phyloP scores from a whole-genome alignment of 2,888 invertebrate genomes.

The Chrysodeixis includens region DNA sequence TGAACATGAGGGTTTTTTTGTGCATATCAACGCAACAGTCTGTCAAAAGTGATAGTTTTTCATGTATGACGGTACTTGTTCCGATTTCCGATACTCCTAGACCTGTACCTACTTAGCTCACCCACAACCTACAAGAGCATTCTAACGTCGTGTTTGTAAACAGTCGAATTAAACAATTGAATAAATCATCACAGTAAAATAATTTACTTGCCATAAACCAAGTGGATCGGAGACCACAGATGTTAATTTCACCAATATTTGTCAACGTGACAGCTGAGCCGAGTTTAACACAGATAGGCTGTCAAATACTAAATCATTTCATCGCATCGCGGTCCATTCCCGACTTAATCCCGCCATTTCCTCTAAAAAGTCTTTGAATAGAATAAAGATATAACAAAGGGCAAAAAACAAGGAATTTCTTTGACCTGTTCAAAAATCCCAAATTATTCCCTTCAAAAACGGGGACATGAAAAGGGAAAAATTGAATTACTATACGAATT shows the following conservation, averaged over 20 bases:
- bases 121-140: too few relatives aligned
- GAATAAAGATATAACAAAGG: slow-evolving; percentile 40
- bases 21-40: too few relatives aligned
- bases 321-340: slow-evolving; percentile 15
- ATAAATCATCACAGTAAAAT: slow-evolving; percentile 3
- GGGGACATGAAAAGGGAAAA: slow-evolving; percentile 73
- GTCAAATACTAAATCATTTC: slow-evolving; percentile 35
- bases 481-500: slow-evolving; percentile 80
- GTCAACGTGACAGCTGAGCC: slow-evolving; percentile 35
- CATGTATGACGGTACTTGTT: too few relatives aligned
- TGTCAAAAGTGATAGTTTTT: too few relatives aligned
- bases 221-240: slow-evolving; percentile 26
- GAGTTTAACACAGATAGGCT: slow-evolving; percentile 29
- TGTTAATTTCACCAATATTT: slow-evolving; percentile 35
- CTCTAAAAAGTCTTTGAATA: slow-evolving; percentile 29
- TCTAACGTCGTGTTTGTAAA: too few relatives aligned
- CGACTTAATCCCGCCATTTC: slow-evolving; percentile 30
- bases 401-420: slow-evolving; percentile 51
- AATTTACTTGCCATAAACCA: not conserved
- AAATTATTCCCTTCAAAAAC: slow-evolving; percentile 56
- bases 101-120: too few relatives aligned
- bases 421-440: slow-evolving; percentile 48
- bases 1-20: too few relatives aligned
- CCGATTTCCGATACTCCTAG: too few relatives aligned
- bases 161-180: too few relatives aligned